A percentile compares a stretch with the other conserved stretches of the same genome.
phyloP scores from a whole-genome alignment of 2,888 invertebrate species.

The Drosophila phalerata region DNA sequence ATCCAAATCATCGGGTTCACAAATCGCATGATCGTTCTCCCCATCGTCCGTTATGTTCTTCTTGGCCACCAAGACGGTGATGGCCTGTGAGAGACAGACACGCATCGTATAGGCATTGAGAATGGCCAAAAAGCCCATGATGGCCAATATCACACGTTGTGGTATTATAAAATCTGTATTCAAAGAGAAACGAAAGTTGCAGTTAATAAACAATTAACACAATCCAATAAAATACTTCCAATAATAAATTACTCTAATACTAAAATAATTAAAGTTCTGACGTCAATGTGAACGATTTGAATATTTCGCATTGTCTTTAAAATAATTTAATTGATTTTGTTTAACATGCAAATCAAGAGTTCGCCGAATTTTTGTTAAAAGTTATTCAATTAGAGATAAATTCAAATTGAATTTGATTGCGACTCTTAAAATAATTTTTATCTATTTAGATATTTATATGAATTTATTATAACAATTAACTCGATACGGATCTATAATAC shows the following conservation, averaged over 20 bases:
- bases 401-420: conserved; percentile 70
- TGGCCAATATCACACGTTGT: conserved; percentile 89
- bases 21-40: conserved; percentile 60
- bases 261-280: conserved; percentile 28
- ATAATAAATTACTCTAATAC: conserved; percentile 1
- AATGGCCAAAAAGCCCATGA: conserved; percentile 90
- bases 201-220: conserved; percentile 6
- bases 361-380: conserved; percentile 25
- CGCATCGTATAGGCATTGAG: conserved; percentile 92
- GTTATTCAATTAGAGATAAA: conserved; percentile 63
- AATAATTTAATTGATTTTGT: conserved; percentile 18
- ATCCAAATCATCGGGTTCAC: conserved; percentile 72
- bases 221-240: conserved; percentile 1
- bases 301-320: conserved; percentile 1
- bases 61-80: conserved; percentile 89
- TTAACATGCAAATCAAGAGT: conserved; percentile 68
- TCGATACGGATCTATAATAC: conserved; percentile 6
- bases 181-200: conserved; percentile 4
- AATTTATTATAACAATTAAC: conserved; percentile 23
- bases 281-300: conserved; percentile 37
- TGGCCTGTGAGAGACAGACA: conserved; percentile 90
- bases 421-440: conserved; percentile 11
- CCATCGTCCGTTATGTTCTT: conserved; percentile 66
- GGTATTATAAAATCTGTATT: conserved; percentile 82
- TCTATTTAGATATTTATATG: conserved; percentile 9